These are phyloP conservation scores for Parnassius glacialis DNA, from an alignment of 2,888 invertebrate genomes.

Conservation along the genomic window DNA sequence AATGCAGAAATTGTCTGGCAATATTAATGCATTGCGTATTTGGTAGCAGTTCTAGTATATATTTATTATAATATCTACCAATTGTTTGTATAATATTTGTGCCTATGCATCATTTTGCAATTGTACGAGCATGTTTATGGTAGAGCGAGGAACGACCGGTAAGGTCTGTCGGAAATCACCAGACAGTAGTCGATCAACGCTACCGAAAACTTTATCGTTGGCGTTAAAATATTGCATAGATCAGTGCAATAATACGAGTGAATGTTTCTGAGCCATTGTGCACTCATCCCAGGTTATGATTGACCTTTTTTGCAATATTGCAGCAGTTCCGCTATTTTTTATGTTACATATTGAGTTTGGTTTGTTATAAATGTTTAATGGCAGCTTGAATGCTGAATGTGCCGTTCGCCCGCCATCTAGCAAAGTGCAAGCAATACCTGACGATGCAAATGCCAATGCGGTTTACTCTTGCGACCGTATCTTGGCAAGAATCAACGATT, in stretches of 20 bases:
- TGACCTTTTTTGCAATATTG: neutral
- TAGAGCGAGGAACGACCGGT: constrained; percentile 1
- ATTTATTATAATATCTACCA: neutral
- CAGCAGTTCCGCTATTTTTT: neutral
- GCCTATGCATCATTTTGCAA: neutral
- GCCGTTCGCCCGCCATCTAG: too few relatives aligned
- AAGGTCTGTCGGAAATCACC: constrained; percentile 2
- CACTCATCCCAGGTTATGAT: neutral
- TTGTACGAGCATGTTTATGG: neutral
- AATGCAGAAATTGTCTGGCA: constrained; percentile 1
- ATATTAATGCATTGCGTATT: constrained; percentile 1
- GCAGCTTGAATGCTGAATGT: too few relatives aligned
- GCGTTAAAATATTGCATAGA: neutral
- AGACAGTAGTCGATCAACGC: neutral
- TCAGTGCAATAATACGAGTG: neutral
- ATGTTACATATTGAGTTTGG: neutral
- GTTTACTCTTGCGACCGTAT: too few relatives aligned
- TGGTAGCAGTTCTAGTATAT: neutral
- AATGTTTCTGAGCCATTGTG: neutral
- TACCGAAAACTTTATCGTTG: neutral
- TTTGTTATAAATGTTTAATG: too few relatives aligned
- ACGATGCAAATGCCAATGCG: neutral
- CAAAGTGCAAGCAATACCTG: too few relatives aligned
- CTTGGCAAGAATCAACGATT: too few relatives aligned
- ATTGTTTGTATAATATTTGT: neutral